These are phyloP conservation scores for Speoplatyrhinus poulsoni DNA, from an alignment of 2,113 vertebrate genomes.

Conservation along the genomic window DNA sequence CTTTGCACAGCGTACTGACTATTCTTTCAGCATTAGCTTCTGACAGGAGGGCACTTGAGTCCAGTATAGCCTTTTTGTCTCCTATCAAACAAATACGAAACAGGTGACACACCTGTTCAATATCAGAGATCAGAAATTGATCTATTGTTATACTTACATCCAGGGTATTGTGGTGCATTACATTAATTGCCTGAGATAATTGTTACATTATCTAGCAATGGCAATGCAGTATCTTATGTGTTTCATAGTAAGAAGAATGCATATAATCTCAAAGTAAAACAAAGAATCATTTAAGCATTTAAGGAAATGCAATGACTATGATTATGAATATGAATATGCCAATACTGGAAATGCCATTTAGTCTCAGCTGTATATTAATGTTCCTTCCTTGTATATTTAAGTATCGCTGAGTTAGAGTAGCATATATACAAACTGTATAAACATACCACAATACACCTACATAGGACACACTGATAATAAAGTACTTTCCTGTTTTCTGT, in stretches of 20 bases:
- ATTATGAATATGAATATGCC: too few relatives aligned
- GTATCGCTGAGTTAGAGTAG: background rate
- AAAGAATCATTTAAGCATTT: too few relatives aligned
- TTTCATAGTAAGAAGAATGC: too few relatives aligned
- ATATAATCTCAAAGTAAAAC: too few relatives aligned
- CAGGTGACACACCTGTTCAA: background rate
- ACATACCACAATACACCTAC: too few relatives aligned
- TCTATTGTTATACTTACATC: background rate
- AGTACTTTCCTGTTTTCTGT: background rate
- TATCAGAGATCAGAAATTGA: background rate
- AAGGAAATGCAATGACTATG: too few relatives aligned
- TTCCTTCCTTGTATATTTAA: background rate
- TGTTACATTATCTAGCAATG: too few relatives aligned
- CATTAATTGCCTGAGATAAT: too few relatives aligned
- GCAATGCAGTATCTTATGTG: too few relatives aligned
- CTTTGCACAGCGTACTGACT: conserved; percentile 65
- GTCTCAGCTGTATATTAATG: too few relatives aligned
- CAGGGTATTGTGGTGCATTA: background rate
- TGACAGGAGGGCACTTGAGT: conserved; percentile 54
- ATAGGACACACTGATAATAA: background rate
- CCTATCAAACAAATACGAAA: conserved; percentile 22
- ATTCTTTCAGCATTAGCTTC: conserved; percentile 65
- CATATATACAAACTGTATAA: too few relatives aligned
- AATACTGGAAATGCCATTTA: too few relatives aligned
- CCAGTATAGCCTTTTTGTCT: conserved; percentile 43